Percentiles rank a stretch among this genome's conserved stretches.
These are phyloP conservation scores for Coelogynopora nodosa DNA, from an alignment of 2,888 invertebrate species.

Conservation along the genomic window DNA sequence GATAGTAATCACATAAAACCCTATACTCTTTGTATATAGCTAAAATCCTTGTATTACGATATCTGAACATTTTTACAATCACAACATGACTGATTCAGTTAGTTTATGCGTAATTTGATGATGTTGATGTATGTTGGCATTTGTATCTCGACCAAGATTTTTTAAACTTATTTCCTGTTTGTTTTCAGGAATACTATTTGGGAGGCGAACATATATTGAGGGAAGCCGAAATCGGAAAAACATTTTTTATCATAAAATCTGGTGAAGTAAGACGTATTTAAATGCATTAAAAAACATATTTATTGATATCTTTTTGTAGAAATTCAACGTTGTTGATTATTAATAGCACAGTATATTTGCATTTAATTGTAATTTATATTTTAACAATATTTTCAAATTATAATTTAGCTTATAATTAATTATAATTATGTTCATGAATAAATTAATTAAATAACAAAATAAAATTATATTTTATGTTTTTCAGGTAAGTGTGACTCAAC, in stretches of 20 bases:
- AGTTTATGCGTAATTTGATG: no score
- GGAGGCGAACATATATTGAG: neutral
- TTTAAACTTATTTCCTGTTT: no score
- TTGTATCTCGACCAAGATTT: no score
- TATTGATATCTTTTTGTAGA: neutral
- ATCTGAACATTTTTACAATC: no score
- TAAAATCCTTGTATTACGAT: no score
- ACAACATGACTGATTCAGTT: no score
- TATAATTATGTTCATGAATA: neutral
- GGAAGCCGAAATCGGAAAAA: conserved; percentile 2
- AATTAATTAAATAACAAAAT: no score
- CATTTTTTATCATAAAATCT: neutral
- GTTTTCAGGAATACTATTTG: neutral
- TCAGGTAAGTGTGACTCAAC: conserved; percentile 80
- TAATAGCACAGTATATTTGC: neutral
- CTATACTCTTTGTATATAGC: no score
- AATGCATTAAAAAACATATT: neutral
- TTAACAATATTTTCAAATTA: neutral
- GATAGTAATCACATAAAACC: no score
- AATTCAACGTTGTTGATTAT: no score
- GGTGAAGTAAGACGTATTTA: neutral
- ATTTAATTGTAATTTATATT: neutral
- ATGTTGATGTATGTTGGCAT: no score
- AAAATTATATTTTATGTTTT: conserved; percentile 13
- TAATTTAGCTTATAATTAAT: neutral